These are phyloP conservation scores for Colostygia pectinataria DNA, from an alignment of 2,888 invertebrate species.

Conservation along the genomic window DNA sequence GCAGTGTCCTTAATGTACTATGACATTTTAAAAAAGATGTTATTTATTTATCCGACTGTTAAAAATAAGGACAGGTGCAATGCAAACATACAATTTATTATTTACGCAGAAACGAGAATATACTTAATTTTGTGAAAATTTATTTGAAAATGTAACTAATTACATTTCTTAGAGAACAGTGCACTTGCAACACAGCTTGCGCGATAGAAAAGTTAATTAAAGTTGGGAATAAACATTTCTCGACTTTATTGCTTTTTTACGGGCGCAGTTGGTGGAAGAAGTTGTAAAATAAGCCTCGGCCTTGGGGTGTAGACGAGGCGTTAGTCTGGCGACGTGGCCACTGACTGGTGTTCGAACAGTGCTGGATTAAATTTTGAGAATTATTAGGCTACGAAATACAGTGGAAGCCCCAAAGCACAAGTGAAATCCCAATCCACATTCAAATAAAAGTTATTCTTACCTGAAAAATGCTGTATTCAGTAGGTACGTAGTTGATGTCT, in stretches of 20 bases:
- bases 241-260: conserved; percentile 37
- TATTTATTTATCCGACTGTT: too few species aligned
- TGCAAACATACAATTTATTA: not conserved
- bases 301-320: conserved; percentile 22
- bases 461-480: too few species aligned
- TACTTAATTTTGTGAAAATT: conserved; percentile 9
- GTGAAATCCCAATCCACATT: not conserved
- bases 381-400: not conserved
- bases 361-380: conserved; percentile 9
- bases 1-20: too few species aligned
- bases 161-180: conserved; percentile 17
- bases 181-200: conserved; percentile 29
- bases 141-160: conserved; percentile 16
- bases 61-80: too few species aligned
- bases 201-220: conserved; percentile 35
- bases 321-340: conserved; percentile 10
- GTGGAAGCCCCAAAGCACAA: not conserved
- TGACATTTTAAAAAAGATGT: too few species aligned
- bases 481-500: too few species aligned
- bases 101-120: not conserved
- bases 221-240: conserved; percentile 32
- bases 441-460: too few species aligned
- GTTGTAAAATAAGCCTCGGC: conserved; percentile 33
- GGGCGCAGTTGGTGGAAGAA: conserved; percentile 25
- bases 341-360: conserved; percentile 8